A percentile compares a stretch with the other conserved stretches of the same genome.
Conservation (phyloP, 2,797 vertebrate species). For the Fistularia commersonii region DNA sequence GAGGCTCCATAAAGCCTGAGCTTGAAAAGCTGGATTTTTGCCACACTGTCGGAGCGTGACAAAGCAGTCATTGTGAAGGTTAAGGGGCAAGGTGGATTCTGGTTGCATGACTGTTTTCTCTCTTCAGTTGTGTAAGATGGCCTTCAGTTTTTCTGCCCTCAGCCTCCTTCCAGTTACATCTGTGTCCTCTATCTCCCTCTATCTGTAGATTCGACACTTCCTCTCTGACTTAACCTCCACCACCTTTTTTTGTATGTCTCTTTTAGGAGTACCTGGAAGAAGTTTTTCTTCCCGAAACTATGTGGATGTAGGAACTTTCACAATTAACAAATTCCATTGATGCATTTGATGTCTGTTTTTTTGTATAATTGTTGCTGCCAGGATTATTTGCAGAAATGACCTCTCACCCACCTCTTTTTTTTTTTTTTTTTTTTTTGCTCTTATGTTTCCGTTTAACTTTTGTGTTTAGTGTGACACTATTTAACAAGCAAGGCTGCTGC, state of each 20-base stretch:
- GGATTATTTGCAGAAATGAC: slow-evolving; percentile 30
- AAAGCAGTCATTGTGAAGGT: slow-evolving; percentile 40
- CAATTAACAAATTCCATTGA: slow-evolving; percentile 38
- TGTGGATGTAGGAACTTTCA: slow-evolving; percentile 42
- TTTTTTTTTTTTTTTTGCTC: slow-evolving; percentile 27
- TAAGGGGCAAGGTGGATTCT: slow-evolving; percentile 24
- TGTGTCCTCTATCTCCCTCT: slow-evolving; percentile 10
- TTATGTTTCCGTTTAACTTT: slow-evolving; percentile 26
- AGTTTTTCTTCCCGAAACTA: slow-evolving; percentile 15
- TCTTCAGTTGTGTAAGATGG: slow-evolving; percentile 25
- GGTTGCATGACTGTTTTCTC: slow-evolving; percentile 51
- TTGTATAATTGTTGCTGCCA: slow-evolving; percentile 51
- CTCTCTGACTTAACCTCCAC: slow-evolving; percentile 8
- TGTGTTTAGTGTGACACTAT: slow-evolving; percentile 40
- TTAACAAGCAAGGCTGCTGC: slow-evolving; percentile 45
- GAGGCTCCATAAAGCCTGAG: no score
- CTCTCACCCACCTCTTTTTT: background rate
- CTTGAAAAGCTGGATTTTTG: slow-evolving; percentile 32
- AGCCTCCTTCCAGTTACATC: slow-evolving; percentile 13
- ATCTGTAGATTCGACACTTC: slow-evolving; percentile 45
- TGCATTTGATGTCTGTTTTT: slow-evolving; percentile 42
- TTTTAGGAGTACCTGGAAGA: slow-evolving; percentile 46
- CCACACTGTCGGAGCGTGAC: slow-evolving; percentile 36
- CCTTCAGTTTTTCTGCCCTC: slow-evolving; percentile 15
- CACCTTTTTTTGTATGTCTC: slow-evolving; percentile 43